Evolutionary conservation across 2,888 invertebrate genomes (phyloP).

Genomic region (Andricus quercusramuli): DNA sequence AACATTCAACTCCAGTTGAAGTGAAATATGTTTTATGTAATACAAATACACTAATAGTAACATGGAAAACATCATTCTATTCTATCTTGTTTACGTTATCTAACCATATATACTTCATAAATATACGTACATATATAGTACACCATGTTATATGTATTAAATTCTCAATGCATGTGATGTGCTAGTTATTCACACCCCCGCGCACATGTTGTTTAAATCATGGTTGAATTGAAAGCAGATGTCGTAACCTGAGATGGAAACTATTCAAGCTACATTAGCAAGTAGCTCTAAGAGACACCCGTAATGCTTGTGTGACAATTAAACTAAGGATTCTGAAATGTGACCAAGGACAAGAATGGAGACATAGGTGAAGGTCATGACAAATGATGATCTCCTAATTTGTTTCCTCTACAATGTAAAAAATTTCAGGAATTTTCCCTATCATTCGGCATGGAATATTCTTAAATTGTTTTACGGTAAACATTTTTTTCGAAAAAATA

Average conservation of each 20-base stretch:
- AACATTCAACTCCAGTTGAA: too few relatives aligned
- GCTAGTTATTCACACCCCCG: background rate
- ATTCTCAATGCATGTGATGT: background rate
- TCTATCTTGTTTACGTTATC: too few relatives aligned
- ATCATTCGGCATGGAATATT: too few relatives aligned
- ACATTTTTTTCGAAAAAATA: too few relatives aligned
- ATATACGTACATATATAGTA: too few relatives aligned
- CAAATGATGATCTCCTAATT: background rate
- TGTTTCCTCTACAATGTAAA: background rate
- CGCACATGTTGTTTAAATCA: background rate
- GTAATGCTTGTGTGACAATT: background rate
- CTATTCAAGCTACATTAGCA: background rate
- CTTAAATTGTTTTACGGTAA: too few relatives aligned
- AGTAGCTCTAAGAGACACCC: background rate
- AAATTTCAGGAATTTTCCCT: too few relatives aligned
- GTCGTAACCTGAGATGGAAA: background rate
- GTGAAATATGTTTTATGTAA: too few relatives aligned
- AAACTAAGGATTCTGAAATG: background rate
- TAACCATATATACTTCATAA: too few relatives aligned
- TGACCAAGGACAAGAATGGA: background rate
- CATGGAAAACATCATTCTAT: too few relatives aligned
- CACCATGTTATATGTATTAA: too few relatives aligned
- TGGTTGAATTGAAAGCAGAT: constrained; percentile 9
- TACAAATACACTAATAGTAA: too few relatives aligned
- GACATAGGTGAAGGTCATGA: constrained; percentile 14